phyloP scores from a whole-genome alignment of 2,113 vertebrate genomes.

The Corvus cornix region DNA sequence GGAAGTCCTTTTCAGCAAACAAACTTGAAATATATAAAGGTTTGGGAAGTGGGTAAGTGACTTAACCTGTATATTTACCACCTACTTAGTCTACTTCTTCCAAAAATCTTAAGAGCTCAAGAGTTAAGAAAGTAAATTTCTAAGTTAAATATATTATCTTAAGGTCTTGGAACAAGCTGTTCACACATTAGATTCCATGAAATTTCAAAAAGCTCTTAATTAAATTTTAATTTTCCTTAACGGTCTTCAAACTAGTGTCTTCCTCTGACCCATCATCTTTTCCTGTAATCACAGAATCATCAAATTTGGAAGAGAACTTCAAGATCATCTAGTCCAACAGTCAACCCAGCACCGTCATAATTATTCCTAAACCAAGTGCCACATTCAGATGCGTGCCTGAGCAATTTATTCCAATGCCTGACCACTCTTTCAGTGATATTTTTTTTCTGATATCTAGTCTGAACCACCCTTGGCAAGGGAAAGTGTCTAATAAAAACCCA shows the following conservation, averaged over 20 bases:
- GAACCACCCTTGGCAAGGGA: not conserved
- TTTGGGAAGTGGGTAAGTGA: not conserved
- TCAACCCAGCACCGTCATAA: not conserved
- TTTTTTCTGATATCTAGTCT: not conserved
- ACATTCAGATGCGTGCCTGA: not conserved
- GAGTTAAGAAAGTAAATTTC: not conserved
- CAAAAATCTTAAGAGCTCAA: not conserved
- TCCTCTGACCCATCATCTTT: not conserved
- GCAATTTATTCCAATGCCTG: not conserved
- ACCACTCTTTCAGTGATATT: not conserved
- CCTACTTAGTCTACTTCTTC: not conserved
- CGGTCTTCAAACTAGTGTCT: not conserved
- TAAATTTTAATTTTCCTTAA: not conserved
- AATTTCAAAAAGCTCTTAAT: not conserved
- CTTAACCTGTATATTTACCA: not conserved
- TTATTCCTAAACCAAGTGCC: not conserved
- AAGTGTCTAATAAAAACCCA: not conserved
- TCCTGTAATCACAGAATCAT: not conserved
- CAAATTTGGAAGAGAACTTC: not conserved
- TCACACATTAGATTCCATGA: not conserved
- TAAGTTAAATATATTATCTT: not conserved
- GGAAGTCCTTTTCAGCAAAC: not conserved
- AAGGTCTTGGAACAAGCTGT: not conserved
- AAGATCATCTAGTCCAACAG: not conserved
- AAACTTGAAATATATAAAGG: not conserved